phyloP scores from a whole-genome alignment of 2,113 vertebrate genomes.

The Marmota monax region DNA sequence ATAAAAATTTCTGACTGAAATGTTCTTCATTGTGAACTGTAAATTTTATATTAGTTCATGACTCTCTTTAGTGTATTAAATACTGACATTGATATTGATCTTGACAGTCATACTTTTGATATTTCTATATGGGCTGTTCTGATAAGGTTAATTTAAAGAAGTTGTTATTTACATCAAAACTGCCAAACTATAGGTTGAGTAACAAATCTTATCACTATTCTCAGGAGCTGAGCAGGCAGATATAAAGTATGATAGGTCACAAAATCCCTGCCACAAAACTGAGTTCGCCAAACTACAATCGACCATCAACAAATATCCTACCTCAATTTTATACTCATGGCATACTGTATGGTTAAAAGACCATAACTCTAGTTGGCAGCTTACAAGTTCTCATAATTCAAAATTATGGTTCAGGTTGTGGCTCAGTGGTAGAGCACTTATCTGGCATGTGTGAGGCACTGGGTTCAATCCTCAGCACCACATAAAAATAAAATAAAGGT shows the following conservation, averaged over 20 bases:
- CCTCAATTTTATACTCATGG: not conserved
- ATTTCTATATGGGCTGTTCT: not conserved
- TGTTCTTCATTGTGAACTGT: not conserved
- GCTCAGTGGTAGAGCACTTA: not conserved
- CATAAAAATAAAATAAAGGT: not conserved
- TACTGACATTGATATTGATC: not conserved
- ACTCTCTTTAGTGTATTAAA: constrained; percentile 12
- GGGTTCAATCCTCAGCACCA: not conserved
- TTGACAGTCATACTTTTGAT: constrained; percentile 27
- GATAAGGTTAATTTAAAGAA: constrained; percentile 21
- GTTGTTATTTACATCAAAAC: not conserved
- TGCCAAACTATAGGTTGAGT: not conserved
- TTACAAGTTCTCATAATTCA: constrained; percentile 3
- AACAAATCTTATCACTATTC: not conserved
- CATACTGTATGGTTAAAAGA: too few relatives aligned
- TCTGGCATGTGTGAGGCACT: not conserved
- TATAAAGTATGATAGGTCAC: not conserved
- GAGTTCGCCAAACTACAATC: not conserved
- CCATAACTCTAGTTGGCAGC: not conserved
- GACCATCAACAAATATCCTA: not conserved
- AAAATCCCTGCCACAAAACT: not conserved
- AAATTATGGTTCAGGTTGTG: not conserved
- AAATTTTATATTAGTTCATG: not conserved
- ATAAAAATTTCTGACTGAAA: not conserved
- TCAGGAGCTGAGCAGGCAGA: not conserved